Conservation (phyloP, 2,113 vertebrate species). For the Coptodon bakossiorum region DNA sequence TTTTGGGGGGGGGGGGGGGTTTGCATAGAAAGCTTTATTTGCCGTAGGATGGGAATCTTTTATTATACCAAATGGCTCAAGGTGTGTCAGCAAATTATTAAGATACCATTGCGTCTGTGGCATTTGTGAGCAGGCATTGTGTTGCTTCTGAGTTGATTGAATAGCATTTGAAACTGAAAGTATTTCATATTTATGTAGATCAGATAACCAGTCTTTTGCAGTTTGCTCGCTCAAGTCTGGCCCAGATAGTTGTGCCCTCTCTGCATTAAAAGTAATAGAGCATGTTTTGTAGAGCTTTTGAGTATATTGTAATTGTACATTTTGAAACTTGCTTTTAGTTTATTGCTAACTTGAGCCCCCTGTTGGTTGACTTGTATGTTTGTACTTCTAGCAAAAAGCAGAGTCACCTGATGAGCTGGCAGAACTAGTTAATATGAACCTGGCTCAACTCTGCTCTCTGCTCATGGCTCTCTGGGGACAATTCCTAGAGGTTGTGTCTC, state of each 20-base stretch:
- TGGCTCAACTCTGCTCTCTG: conserved; percentile 96
- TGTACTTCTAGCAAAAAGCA: conserved; percentile 75
- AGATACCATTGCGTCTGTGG: background rate
- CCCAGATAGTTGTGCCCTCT: background rate
- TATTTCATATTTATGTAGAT: background rate
- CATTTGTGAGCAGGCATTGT: background rate
- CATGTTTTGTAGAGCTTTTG: background rate
- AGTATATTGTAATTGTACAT: background rate
- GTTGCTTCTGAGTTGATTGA: background rate
- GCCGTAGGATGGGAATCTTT: background rate
- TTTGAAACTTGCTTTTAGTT: background rate
- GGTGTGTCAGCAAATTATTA: background rate
- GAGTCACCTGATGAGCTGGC: conserved; percentile 96
- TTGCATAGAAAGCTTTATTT: background rate
- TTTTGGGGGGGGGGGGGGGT: background rate
- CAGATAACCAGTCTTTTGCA: background rate
- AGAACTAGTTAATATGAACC: conserved; percentile 98
- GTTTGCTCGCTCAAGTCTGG: background rate
- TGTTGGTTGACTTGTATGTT: conserved; percentile 15
- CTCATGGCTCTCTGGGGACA: conserved; percentile 98
- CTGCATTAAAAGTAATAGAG: background rate
- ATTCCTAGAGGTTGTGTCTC: conserved; percentile 89
- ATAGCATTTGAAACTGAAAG: background rate
- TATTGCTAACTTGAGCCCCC: background rate
- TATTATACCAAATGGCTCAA: background rate